Conservation (phyloP, 2,888 invertebrate species). For the Drosophila austrosaltans region DNA sequence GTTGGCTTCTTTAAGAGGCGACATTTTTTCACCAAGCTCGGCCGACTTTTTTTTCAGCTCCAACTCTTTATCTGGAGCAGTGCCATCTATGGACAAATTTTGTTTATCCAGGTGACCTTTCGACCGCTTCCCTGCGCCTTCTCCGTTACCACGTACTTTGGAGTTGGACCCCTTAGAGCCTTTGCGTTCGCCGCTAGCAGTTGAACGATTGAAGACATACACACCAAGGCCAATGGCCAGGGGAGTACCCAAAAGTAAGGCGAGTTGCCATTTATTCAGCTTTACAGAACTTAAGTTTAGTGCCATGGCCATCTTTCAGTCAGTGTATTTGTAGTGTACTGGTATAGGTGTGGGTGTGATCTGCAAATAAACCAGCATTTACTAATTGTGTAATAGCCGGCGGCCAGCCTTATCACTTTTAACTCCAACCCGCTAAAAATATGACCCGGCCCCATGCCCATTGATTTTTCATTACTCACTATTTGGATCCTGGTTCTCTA, state of each 20-base stretch:
- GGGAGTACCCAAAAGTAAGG: conserved; percentile 92
- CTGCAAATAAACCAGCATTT: conserved; percentile 47
- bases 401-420: conserved; percentile 46
- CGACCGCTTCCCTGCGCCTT: conserved; percentile 27
- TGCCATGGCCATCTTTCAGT: conserved; percentile 63
- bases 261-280: conserved; percentile 92
- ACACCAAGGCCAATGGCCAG: conserved; percentile 92
- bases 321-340: conserved; percentile 15
- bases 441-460: conserved; percentile 39
- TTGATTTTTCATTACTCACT: conserved; percentile 60
- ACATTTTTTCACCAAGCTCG: conserved; percentile 81
- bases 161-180: conserved; percentile 22
- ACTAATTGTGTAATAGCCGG: conserved; percentile 65
- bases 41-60: conserved; percentile 82
- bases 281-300: conserved; percentile 75
- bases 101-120: conserved; percentile 80
- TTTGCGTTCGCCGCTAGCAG: conserved; percentile 11
- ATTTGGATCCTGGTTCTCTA: conserved; percentile 28
- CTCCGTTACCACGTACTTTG: conserved; percentile 7
- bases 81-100: conserved; percentile 86
- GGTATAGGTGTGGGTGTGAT: conserved; percentile 26
- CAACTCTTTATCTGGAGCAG: conserved; percentile 83
- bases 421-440: conserved; percentile 50
- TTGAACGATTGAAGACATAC: conserved; percentile 83
- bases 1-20: conserved; percentile 89